Evolutionary conservation across 2,888 invertebrate species (phyloP), one percentile per base, ranked within the genome.

Genomic region (Subacronicta megacephala): DNA sequence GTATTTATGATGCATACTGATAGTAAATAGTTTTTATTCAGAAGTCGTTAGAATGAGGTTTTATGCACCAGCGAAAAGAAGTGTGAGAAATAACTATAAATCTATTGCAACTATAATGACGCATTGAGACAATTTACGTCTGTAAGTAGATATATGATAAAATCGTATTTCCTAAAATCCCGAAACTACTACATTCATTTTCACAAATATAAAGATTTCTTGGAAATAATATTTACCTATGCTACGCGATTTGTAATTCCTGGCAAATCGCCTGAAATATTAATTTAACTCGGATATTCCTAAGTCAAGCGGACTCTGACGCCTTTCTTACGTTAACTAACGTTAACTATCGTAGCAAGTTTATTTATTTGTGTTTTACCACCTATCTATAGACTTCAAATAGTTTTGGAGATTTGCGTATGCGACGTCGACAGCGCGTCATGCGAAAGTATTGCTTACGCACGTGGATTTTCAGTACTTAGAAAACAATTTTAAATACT

Each of bases 251-350:
- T 57, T 41, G 64, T 40, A 18, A 36, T 63, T 69, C 37, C 58
- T 66, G 65, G 65, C 65, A 16, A 10, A 44, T 38, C 70, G 65
- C 65, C 65, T 35, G 58, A 63, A 52, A 70, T 52, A 51, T 56
- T 69, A 56, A 70, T 65, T 51, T 51, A 44, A 49, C 37, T 49
- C 37, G 6, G 35, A 57, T 44, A 51, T 41, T 47, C 56, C 44
- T 36, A 29, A 65, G 70, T 46, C 57, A 47, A 44, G 50, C 37
- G 45, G 52, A 36, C 41, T 37, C 52, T 52, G 65, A 70, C 65
- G 65, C 37, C 33, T 49, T 66, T 49, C 47, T 26, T 45, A 49
- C 70, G 71, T 46, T 18, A 29, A 13, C 3, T 36, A 10, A 20
- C n/a, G n/a, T n/a, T n/a, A n/a, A n/a, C n/a, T 20, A 35, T 20